Percentiles rank a stretch among this genome's conserved stretches.
Conservation (phyloP, 2,888 invertebrate genomes). For the Apodemia duryi region DNA sequence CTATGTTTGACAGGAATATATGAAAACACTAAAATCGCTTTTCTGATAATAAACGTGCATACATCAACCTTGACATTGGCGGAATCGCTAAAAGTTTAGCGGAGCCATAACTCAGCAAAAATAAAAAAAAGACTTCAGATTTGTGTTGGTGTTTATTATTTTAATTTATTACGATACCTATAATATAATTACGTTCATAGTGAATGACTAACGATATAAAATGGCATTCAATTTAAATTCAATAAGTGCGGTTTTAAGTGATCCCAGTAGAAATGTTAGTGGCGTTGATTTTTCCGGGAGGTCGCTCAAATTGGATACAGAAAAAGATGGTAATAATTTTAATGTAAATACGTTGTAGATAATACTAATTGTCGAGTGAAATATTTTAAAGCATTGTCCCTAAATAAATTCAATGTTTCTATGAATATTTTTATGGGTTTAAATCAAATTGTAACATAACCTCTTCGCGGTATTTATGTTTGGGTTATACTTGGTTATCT, state of each 20-base stretch:
- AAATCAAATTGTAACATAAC: neutral
- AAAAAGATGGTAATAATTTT: slow-evolving; percentile 84
- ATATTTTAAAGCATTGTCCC: neutral
- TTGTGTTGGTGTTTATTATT: neutral
- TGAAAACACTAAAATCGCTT: too few species aligned
- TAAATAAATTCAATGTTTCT: neutral
- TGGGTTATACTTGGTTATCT: neutral
- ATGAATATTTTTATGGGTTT: neutral
- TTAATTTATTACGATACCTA: neutral
- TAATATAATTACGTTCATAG: slow-evolving; percentile 5
- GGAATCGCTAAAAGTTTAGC: too few species aligned
- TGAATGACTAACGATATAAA: neutral
- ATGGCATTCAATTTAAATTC: slow-evolving; percentile 74
- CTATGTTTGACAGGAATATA: too few species aligned
- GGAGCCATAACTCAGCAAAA: too few species aligned
- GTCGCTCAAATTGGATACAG: slow-evolving; percentile 87
- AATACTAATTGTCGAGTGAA: neutral
- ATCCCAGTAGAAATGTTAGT: slow-evolving; percentile 57
- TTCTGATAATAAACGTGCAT: too few species aligned
- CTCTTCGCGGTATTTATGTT: neutral
- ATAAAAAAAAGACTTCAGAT: neutral
- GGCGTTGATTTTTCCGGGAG: slow-evolving; percentile 91
- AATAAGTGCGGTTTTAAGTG: slow-evolving; percentile 68
- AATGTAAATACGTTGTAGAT: neutral
- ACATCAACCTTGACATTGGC: too few species aligned